These are phyloP conservation scores for Phrynosoma blainvillii DNA, from an alignment of 2,113 vertebrate species.

Conservation along the genomic window DNA sequence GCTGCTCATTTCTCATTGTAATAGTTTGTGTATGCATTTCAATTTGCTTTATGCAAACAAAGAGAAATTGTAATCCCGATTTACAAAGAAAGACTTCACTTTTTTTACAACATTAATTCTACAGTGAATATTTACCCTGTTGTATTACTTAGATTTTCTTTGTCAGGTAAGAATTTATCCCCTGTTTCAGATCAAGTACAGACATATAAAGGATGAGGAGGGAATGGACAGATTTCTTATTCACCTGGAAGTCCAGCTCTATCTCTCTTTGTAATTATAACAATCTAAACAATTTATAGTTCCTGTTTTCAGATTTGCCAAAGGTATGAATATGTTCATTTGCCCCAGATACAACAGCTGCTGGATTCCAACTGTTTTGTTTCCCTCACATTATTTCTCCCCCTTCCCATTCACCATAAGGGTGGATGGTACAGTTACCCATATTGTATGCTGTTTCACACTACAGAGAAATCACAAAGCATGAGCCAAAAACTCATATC, in stretches of 20 bases:
- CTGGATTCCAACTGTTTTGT: background rate
- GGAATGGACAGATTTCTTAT: slow-evolving; percentile 35
- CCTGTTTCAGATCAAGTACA: slow-evolving; percentile 11
- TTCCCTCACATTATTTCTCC: background rate
- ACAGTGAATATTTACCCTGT: slow-evolving; percentile 44
- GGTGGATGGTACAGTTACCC: background rate
- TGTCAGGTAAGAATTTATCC: slow-evolving; percentile 17
- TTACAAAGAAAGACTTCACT: slow-evolving; percentile 8
- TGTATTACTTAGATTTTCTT: background rate
- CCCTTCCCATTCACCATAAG: background rate
- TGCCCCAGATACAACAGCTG: background rate
- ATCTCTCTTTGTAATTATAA: background rate
- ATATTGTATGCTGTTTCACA: background rate
- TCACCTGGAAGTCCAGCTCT: slow-evolving; percentile 42
- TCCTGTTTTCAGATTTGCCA: background rate
- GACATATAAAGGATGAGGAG: background rate
- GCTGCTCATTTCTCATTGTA: slow-evolving; percentile 30
- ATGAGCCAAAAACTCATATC: background rate
- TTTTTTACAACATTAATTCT: slow-evolving; percentile 45
- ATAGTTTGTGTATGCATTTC: slow-evolving; percentile 22
- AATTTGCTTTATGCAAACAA: slow-evolving; percentile 51
- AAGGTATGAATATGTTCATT: background rate
- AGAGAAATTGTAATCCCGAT: slow-evolving; percentile 52
- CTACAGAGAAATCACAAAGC: background rate
- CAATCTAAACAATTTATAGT: slow-evolving; percentile 28